Base-by-base conservation (phyloP, 2,113 vertebrate species). In the Eulacestoma nigropectus region DNA sequence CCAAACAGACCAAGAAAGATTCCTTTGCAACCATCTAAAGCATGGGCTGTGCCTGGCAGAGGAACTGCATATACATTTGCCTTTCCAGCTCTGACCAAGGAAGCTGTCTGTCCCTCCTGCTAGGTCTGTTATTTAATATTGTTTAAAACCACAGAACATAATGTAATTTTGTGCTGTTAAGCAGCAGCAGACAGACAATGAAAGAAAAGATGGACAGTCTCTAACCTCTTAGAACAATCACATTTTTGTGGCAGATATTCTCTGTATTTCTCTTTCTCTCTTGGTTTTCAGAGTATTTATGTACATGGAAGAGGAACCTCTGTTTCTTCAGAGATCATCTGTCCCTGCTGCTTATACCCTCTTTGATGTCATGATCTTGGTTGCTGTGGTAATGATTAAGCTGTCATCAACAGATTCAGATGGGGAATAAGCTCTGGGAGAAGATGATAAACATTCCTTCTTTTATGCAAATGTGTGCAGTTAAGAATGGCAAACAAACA, bases 301-400 rank as follows among this genome's bases (percentile, higher is more conserved):
- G 19, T 62, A 56, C 17, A 44, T 41, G 46, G 46, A 70, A 92
- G 33, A 79, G 23, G 39, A 84, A 90, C 47, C 49, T 75, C 39
- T 87, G 42, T 88, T 96, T 90, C 81, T 70, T 89, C 84, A 90
- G 93, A 94, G 53, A 96, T 96, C 46, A 42, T 96, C 77, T 87
- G 69, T 84, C 96, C 94, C 87, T 95, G 32, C 60, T 82, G 55
- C 73, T 87, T 95, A 67, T 80, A 64, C 19, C 23, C 55, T 52
- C 46, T 87, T 93, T 89, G 57, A 76, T 95, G 93, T 83, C 93
- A 75, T 49, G 76, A 92, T 97, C 92, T 72, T 29, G 32, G 95
- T 97, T 96, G 93, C 95, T 90, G 93, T 97, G 95, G 95, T 95
- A 97, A 97, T 97, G 90, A 93, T 96, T 90, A 97, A 94, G 82